phyloP scores from a whole-genome alignment of 2,797 vertebrate species.

The Gobio occitaniae region DNA sequence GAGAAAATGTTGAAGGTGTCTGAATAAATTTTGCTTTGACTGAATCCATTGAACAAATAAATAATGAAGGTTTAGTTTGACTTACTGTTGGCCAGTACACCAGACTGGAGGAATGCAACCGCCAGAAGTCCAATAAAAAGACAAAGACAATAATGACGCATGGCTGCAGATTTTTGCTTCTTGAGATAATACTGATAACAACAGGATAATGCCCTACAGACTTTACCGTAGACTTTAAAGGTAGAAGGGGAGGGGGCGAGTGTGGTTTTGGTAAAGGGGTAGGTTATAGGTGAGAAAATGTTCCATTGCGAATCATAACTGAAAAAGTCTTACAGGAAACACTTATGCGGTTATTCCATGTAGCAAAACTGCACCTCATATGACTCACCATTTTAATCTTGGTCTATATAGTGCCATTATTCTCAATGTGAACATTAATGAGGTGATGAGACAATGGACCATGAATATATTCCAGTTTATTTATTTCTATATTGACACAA shows the following conservation, averaged over 20 bases:
- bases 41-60: background rate
- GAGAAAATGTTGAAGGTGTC: too few species aligned
- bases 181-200: background rate
- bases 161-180: conserved; percentile 23
- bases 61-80: background rate
- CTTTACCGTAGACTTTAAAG: background rate
- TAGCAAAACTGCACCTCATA: background rate
- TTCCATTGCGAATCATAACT: conserved; percentile 25
- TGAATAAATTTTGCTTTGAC: too few species aligned
- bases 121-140: conserved; percentile 43
- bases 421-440: background rate
- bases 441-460: background rate
- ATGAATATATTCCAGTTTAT: conserved; percentile 4
- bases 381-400: background rate
- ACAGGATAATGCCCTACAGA: background rate
- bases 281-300: conserved; percentile 22
- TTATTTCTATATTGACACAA: conserved; percentile 12
- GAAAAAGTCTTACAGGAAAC: conserved; percentile 39
- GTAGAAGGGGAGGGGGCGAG: conserved; percentile 12
- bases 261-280: conserved; percentile 26
- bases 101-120: background rate
- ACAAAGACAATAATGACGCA: conserved; percentile 1
- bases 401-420: background rate
- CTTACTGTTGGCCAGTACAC: conserved; percentile 20
- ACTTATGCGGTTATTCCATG: conserved; percentile 14